These are phyloP conservation scores for Tinamus major DNA, from an alignment of 2,797 vertebrate species.

Conservation along the genomic window DNA sequence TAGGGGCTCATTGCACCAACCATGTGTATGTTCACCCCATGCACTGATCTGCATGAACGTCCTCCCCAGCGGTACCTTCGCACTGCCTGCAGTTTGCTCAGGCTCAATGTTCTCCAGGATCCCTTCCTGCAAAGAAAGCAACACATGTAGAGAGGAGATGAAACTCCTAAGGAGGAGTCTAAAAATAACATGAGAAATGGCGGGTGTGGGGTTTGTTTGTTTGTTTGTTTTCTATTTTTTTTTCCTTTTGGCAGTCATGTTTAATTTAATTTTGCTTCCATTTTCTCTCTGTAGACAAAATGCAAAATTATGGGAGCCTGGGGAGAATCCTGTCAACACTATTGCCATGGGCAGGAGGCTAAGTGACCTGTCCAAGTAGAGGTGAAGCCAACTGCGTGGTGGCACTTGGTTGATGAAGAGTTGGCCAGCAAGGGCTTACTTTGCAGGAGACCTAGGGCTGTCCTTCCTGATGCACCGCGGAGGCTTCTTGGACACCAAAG, in stretches of 20 bases:
- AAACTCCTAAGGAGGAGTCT: not conserved
- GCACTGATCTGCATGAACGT: too few relatives aligned
- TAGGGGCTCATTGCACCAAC: too few relatives aligned
- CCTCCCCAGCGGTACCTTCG: not conserved
- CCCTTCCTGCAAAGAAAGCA: not conserved
- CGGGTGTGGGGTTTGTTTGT: too few relatives aligned
- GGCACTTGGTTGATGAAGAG: not conserved
- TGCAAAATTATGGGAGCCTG: not conserved
- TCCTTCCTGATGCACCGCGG: accelerated
- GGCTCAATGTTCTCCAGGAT: not conserved
- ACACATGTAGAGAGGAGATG: not conserved
- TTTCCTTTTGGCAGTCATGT: not conserved
- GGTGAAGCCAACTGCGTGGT: not conserved
- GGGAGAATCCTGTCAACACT: not conserved
- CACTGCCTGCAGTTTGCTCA: not conserved
- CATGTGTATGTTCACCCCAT: too few relatives aligned
- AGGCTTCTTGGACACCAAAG: not conserved
- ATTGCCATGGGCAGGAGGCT: not conserved
- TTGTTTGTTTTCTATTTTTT: too few relatives aligned
- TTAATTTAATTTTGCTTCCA: not conserved
- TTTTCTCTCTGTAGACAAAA: not conserved
- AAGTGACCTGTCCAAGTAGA: not conserved
- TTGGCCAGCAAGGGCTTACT: not conserved
- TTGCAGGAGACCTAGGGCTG: not conserved
- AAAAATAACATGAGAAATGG: not conserved